Conservation (phyloP, 2,797 vertebrate genomes). For the Streptopelia turtur region DNA sequence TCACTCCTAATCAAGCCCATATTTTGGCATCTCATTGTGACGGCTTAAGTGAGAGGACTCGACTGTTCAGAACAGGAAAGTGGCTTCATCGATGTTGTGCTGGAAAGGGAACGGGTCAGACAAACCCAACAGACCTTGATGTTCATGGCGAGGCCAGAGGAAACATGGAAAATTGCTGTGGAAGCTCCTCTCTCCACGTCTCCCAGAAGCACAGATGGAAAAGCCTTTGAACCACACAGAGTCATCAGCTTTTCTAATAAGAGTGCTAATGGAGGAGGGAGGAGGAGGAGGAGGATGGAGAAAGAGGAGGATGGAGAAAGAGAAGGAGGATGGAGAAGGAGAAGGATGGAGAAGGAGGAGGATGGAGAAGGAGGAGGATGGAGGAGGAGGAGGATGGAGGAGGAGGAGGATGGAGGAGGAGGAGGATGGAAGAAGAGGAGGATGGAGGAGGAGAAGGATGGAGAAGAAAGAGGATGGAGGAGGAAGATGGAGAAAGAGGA, state of each 20-base stretch:
- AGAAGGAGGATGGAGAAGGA: neutral
- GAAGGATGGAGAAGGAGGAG: neutral
- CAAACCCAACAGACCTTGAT: fast-evolving
- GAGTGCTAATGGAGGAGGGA: neutral
- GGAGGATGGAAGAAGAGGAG: neutral
- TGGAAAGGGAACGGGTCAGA: neutral
- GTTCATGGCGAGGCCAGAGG: neutral
- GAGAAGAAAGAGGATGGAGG: neutral
- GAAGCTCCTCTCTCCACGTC: neutral
- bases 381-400: neutral
- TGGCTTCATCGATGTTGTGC: fast-evolving
- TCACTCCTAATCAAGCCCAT: neutral
- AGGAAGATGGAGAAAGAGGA: neutral
- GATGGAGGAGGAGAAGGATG: neutral
- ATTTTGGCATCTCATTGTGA: neutral
- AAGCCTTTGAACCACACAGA: neutral
- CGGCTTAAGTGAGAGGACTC: neutral
- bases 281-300: neutral
- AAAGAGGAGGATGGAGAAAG: too few species aligned
- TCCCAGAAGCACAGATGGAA: neutral
- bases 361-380: neutral
- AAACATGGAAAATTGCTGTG: neutral
- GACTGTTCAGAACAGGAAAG: neutral
- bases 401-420: neutral
- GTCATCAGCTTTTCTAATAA: neutral